Conservation (phyloP, 2,797 vertebrate genomes). For the Tachyglossus aculeatus region DNA sequence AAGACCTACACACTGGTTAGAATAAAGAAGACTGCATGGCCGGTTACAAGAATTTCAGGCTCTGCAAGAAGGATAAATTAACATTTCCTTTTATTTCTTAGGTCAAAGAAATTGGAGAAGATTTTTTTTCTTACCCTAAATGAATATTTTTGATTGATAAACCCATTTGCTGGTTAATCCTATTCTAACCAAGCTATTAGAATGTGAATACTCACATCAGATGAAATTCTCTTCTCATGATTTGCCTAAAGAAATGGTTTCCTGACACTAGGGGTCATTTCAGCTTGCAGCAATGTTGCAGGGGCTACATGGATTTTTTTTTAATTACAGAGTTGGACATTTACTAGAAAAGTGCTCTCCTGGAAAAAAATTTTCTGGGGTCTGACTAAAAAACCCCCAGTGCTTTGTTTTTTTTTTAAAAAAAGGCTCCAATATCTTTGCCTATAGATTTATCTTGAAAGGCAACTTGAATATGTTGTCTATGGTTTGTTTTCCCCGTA, state of each 20-base stretch:
- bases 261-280: conserved; percentile 31
- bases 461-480: conserved; percentile 1
- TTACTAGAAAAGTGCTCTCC: conserved; percentile 35
- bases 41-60: conserved; percentile 1
- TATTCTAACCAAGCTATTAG: neutral
- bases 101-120: neutral
- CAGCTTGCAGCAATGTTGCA: conserved; percentile 13
- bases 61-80: neutral
- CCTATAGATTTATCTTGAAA: too few relatives aligned
- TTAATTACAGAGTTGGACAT: conserved; percentile 25
- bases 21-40: neutral
- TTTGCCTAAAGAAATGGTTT: neutral
- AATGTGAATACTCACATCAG: neutral
- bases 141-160: neutral
- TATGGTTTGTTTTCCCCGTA: neutral
- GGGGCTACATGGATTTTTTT: neutral
- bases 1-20: conserved; percentile 1
- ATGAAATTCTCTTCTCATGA: neutral
- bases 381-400: too few relatives aligned
- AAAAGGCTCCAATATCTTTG: neutral
- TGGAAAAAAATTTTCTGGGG: conserved; percentile 26
- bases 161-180: neutral
- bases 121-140: neutral
- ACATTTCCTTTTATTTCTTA: neutral
- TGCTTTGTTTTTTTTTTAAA: too few relatives aligned